A percentile compares a stretch with the other conserved stretches of the same genome.
Conservation (phyloP, 2,113 vertebrate species). For the Egretta garzetta region DNA sequence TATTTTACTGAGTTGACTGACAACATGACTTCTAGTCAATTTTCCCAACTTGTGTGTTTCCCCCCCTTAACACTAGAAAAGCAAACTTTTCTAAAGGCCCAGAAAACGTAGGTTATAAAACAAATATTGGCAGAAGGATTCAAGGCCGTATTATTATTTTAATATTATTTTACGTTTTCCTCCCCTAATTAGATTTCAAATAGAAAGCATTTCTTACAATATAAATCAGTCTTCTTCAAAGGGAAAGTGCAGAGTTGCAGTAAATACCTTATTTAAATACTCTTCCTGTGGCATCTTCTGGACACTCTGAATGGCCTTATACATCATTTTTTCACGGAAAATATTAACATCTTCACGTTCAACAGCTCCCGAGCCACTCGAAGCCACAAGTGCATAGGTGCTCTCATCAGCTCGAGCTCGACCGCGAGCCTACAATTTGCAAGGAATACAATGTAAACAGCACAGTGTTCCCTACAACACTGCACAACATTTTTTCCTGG, state of each 20-base stretch:
- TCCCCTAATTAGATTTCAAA: background rate
- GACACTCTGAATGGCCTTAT: constrained; percentile 86
- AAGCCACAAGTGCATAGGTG: constrained; percentile 86
- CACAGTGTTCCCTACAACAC: background rate
- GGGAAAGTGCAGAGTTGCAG: background rate
- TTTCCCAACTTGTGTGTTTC: background rate
- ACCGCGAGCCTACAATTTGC: constrained; percentile 82
- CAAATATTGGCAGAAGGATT: background rate
- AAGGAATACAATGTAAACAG: background rate
- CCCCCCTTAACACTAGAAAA: background rate
- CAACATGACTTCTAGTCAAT: background rate
- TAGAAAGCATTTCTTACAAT: background rate
- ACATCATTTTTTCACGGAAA: constrained; percentile 90
- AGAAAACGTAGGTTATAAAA: background rate
- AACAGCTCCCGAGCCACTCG: constrained; percentile 80
- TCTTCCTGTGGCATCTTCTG: constrained; percentile 74
- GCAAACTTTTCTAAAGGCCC: background rate
- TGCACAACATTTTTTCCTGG: background rate
- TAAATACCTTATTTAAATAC: constrained; percentile 83
- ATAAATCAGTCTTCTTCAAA: background rate
- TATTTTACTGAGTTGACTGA: background rate
- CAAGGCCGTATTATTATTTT: background rate
- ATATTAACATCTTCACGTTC: constrained; percentile 90
- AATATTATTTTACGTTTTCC: background rate
- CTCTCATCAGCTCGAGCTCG: constrained; percentile 92